Base-by-base conservation (phyloP, 2,888 invertebrate species). In the Chalcis sispes region DNA sequence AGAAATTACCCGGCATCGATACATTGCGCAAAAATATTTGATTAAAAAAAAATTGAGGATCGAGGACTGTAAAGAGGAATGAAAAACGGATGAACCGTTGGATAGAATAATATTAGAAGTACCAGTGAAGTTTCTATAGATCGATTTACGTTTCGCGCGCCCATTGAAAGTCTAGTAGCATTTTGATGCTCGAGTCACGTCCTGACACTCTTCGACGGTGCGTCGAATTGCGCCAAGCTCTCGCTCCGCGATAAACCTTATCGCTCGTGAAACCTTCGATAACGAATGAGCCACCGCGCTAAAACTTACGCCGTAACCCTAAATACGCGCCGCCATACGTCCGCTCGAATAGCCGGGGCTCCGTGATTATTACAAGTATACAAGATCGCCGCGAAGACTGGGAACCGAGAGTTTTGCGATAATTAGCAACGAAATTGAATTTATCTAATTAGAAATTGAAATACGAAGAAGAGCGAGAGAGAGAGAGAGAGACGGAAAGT, bases 171-270 rank as follows among this genome's bases (percentile, higher is more conserved):
- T 75, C 58, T 56, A 65, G 59, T 61, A 20, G 61, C 25, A 13
- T 54, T 71, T 79, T 67, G 58, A 67, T 18, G 79, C 77, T 72
- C 80, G 62, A 73, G 78, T 82, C 82, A 83, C 82, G 82, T 82
- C 74, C 59, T 75, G 80, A 81, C 81, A 56, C 59, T 76, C 70
- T 50, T 70, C 54, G n/a, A 64, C 25, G 18, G 18, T 2, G n/a
- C n/a, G n/a, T 23, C 27, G 40, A 40, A 64, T 58, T 36, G 70
- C 56, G n/a, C n/a, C n/a, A 54, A 8, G 5, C 10, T 48, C 32
- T 2, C 18, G 13, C 18, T 15, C 25, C 64, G 61, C 56, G 56
- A 42, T 66, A 56, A 18, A 48, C 46, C 61, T 65, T 27, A 42
- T 54, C 36, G 27, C 54, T 50, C 66, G n/a, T n/a, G 52, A 59